Percentiles rank a stretch among this genome's conserved stretches.
phyloP scores from a whole-genome alignment of 35 echinoderm and acorn worm species.

The Hemicentrotus pulcherrimus region DNA sequence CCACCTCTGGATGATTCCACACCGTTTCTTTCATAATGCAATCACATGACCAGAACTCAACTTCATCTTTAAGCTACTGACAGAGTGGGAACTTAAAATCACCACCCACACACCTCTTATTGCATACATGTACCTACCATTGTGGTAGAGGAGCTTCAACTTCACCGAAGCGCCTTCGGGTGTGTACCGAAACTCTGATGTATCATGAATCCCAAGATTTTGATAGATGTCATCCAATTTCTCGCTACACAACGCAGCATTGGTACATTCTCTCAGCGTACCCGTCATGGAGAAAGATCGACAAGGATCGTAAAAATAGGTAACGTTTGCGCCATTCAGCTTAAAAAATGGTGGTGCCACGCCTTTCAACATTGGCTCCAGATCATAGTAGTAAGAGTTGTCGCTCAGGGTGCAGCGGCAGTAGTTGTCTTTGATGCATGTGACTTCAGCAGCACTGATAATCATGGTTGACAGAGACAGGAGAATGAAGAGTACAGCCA shows the following conservation, averaged over 20 bases:
- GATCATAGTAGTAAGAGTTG: constrained; percentile 8
- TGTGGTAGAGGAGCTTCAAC: neutral
- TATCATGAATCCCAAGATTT: constrained; percentile 24
- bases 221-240: neutral
- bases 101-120: neutral
- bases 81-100: no score
- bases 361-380: constrained; percentile 24
- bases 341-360: neutral
- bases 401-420: constrained; percentile 40
- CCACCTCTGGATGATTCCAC: no score
- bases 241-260: constrained; percentile 8
- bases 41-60: no score
- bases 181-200: neutral
- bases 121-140: neutral
- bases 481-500: neutral
- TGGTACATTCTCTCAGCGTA: neutral
- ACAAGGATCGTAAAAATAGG: constrained; percentile 42
- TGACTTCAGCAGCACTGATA: neutral
- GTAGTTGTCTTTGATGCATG: neutral
- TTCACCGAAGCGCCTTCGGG: neutral
- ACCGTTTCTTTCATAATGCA: no score
- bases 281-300: neutral
- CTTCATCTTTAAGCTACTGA: no score
- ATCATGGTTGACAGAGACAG: neutral
- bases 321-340: neutral